phyloP scores from a whole-genome alignment of 2,797 vertebrate species.

The Clarias pachynema region DNA sequence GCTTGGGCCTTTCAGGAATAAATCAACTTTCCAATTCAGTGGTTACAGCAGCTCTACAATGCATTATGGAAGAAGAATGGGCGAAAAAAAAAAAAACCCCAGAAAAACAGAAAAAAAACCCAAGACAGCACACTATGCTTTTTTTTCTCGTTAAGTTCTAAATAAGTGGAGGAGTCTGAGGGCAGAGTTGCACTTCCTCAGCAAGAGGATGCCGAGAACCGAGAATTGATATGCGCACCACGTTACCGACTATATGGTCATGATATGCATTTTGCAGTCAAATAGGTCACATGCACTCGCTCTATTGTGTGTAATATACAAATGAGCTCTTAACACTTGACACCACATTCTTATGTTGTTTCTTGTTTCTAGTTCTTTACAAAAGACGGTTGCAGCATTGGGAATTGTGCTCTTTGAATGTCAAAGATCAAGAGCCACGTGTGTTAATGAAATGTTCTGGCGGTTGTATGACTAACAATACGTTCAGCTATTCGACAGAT shows the following conservation, averaged over 20 bases:
- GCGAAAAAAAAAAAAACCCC: conserved; percentile 45
- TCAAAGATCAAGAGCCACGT: background rate
- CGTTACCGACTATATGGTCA: background rate
- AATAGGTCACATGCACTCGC: background rate
- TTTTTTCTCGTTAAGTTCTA: background rate
- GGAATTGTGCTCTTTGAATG: background rate
- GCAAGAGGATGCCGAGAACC: conserved; percentile 6
- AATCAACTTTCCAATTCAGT: conserved; percentile 63
- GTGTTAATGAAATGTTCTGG: background rate
- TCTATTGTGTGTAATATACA: background rate
- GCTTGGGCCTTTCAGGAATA: conserved; percentile 62
- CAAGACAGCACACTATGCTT: conserved; percentile 28
- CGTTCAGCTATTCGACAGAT: background rate
- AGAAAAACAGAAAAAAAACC: conserved; percentile 42
- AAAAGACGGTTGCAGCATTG: background rate
- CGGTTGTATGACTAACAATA: background rate
- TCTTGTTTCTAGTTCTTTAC: background rate
- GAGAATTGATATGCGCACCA: background rate
- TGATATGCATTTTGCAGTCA: background rate
- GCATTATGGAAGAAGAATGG: conserved; percentile 59
- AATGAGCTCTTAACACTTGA: conserved; percentile 5
- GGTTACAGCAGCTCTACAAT: conserved; percentile 54
- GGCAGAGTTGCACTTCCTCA: background rate
- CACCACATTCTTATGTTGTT: background rate
- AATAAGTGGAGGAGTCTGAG: conserved; percentile 11